Base-by-base conservation (phyloP, 2,888 invertebrate genomes). In the Diaphora mendica region DNA sequence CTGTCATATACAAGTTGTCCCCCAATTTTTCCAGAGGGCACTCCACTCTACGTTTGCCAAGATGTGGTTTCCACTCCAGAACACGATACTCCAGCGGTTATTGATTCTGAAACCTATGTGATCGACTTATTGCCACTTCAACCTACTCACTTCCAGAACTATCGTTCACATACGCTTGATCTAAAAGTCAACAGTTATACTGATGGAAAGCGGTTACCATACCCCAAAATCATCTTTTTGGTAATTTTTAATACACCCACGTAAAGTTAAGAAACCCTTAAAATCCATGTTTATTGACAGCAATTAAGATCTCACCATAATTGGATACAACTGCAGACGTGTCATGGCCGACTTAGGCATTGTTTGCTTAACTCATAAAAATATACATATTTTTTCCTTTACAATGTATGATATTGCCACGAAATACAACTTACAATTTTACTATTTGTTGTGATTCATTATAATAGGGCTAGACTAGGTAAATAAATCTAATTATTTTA, bases 311-410 rank as follows among this genome's bases (percentile, higher is more conserved):
- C 68, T 76, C 44, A 20, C 83, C 73, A 77, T 82, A 83, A 83
- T 80, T 83, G 83, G 80, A 69, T 66, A 74, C 68, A 67, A 70
- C 64, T 59, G 5, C 30, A 75, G 72, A 64, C 76, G 62, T 80
- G 83, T 80, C 83, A 83, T 26, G 82, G 82, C 64, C 78, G 72
- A 20, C 9, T 11, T 30, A 70, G 42, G 67, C 72, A 78, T 81
- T 79, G 77, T 77, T 69, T 75, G 67, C 70, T 51, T 75, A 74
- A 55, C 39, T 7, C 75, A 68, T 72, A 81, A 81, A 77, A 74
- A 78, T 44, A 75, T 66, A 62, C 70, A 71, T 77, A 75, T 81
- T 82, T 78, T 77, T 79, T 77, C 71, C n/a, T 35, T n/a, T 13
- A 62, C 71, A 74, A 68, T 77, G 70, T 74, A 64, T 65, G 77